Evolutionary conservation across 2,888 invertebrate genomes (phyloP).

Genomic region (Perizoma flavofasciatum): DNA sequence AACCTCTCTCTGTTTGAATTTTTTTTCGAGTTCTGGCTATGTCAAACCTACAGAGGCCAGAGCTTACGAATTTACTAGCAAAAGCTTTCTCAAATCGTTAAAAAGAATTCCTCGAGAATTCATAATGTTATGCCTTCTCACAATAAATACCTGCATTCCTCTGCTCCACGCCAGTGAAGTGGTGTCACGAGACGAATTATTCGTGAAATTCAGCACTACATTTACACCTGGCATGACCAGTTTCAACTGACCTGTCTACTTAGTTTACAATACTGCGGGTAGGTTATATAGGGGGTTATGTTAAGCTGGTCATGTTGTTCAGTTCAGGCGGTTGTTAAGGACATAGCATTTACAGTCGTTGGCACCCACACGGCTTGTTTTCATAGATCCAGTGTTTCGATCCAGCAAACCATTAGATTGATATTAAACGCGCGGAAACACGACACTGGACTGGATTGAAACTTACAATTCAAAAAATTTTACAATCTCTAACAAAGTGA

Average conservation of each 20-base stretch:
- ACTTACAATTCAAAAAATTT: too few relatives aligned
- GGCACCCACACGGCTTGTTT: slow-evolving; percentile 35
- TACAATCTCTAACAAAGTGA: too few relatives aligned
- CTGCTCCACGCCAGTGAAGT: slow-evolving; percentile 47
- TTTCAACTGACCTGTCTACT: slow-evolving; percentile 35
- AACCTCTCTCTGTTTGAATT: too few relatives aligned
- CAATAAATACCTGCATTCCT: slow-evolving; percentile 48
- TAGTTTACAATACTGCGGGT: slow-evolving; percentile 2
- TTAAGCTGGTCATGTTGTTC: slow-evolving; percentile 47
- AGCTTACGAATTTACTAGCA: too few relatives aligned
- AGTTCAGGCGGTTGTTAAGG: too few relatives aligned
- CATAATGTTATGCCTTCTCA: slow-evolving; percentile 43
- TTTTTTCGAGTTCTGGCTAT: too few relatives aligned
- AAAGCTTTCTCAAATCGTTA: slow-evolving; percentile 6
- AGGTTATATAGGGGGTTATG: slow-evolving; percentile 38
- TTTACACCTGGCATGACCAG: slow-evolving; percentile 55
- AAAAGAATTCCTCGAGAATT: slow-evolving; percentile 47
- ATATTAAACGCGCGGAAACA: too few relatives aligned
- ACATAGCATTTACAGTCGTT: slow-evolving; percentile 50
- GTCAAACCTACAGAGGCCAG: too few relatives aligned
- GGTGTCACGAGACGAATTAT: slow-evolving; percentile 64
- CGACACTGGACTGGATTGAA: too few relatives aligned
- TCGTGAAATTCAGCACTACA: slow-evolving; percentile 67
- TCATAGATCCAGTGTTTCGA: too few relatives aligned
- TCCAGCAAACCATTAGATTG: too few relatives aligned